Percentiles rank a stretch among this genome's conserved stretches.
Conservation (phyloP, 2,888 invertebrate species). For the Troides aeacus region DNA sequence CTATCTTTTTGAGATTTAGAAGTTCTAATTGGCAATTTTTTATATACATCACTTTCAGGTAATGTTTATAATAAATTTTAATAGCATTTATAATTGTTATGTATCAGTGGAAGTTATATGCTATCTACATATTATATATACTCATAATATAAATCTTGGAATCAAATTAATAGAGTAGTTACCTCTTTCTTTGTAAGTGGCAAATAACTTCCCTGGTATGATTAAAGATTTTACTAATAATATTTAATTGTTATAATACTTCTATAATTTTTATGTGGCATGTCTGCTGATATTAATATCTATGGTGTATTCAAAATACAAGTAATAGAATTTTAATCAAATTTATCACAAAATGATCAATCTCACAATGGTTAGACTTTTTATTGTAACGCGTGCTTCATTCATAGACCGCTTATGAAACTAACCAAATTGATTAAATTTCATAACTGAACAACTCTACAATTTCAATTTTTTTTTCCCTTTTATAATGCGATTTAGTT, state of each 20-base stretch:
- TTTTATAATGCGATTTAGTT: constrained; percentile 30
- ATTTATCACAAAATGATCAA: constrained; percentile 65
- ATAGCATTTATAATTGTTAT: too few relatives aligned
- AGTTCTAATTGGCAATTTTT: too few relatives aligned
- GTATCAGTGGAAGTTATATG: too few relatives aligned
- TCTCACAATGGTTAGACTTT: constrained; percentile 51
- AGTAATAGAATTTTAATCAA: constrained; percentile 71
- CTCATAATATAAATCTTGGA: too few relatives aligned
- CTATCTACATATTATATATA: neutral
- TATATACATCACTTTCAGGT: too few relatives aligned
- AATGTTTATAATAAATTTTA: neutral
- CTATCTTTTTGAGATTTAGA: too few relatives aligned
- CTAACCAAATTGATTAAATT: constrained; percentile 67
- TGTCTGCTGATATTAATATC: constrained; percentile 31
- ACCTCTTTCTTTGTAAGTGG: too few relatives aligned
- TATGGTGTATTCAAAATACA: constrained; percentile 42
- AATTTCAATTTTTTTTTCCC: constrained; percentile 40
- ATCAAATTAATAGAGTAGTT: too few relatives aligned
- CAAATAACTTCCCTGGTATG: too few relatives aligned
- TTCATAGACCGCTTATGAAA: constrained; percentile 54
- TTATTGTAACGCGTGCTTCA: constrained; percentile 61
- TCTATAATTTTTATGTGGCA: neutral
- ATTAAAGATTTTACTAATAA: too few relatives aligned
- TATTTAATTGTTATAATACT: too few relatives aligned
- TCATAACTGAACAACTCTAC: constrained; percentile 53